A percentile compares a stretch with the other conserved stretches of the same genome.
These are phyloP conservation scores for Tolmerus cingulatus DNA, from an alignment of 2,888 invertebrate species.

Conservation along the genomic window DNA sequence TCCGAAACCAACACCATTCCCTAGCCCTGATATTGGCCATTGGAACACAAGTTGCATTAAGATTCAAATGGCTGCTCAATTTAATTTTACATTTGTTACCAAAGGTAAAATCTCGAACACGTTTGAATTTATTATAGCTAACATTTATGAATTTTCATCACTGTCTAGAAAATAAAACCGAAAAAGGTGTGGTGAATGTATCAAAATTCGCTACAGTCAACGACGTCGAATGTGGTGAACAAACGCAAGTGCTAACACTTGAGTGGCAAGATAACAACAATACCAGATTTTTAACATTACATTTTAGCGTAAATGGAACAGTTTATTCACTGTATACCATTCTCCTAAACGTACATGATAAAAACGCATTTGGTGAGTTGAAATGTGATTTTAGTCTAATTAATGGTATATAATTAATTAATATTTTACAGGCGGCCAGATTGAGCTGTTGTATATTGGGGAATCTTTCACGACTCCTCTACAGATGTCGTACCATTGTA, in stretches of 20 bases:
- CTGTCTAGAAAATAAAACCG: constrained; percentile 54
- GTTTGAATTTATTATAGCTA: neutral
- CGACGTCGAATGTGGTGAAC: constrained; percentile 61
- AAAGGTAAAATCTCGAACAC: constrained; percentile 53
- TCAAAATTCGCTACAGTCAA: constrained; percentile 62
- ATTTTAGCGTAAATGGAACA: constrained; percentile 63
- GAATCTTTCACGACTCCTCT: constrained; percentile 69
- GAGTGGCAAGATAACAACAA: constrained; percentile 54
- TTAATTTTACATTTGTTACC: constrained; percentile 66
- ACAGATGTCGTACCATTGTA: constrained; percentile 78
- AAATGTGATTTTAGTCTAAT: neutral
- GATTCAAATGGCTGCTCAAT: constrained; percentile 71
- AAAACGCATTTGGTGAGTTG: constrained; percentile 57
- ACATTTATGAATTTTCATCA: neutral
- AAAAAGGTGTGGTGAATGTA: constrained; percentile 60
- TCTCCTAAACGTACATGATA: constrained; percentile 54
- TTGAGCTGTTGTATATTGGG: constrained; percentile 65
- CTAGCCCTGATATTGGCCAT: constrained; percentile 60
- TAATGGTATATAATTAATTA: neutral
- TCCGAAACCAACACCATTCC: constrained; percentile 56
- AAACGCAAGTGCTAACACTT: constrained; percentile 63
- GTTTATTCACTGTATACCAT: constrained; percentile 56
- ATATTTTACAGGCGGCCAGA: constrained; percentile 57
- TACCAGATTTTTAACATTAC: constrained; percentile 58
- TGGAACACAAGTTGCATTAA: constrained; percentile 74